phyloP scores from a whole-genome alignment of 2,797 vertebrate species.

The Phrynocephalus vlangalii region DNA sequence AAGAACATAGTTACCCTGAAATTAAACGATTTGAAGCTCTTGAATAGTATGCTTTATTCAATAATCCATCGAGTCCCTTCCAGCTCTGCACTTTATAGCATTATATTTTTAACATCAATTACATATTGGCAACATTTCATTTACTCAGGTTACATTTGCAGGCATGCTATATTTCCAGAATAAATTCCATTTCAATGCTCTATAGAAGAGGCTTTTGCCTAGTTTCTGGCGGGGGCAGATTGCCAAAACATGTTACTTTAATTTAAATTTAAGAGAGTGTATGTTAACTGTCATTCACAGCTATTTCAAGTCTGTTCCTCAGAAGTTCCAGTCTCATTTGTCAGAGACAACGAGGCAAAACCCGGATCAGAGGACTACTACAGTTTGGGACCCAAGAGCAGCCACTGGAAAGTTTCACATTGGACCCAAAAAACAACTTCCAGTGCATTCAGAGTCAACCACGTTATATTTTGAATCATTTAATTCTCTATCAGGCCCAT shows the following conservation, averaged over 20 bases:
- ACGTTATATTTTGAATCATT: not conserved
- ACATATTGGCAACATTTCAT: too few species aligned
- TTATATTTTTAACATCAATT: too few species aligned
- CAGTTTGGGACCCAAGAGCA: not conserved
- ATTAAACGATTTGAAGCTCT: not conserved
- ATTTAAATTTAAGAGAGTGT: not conserved
- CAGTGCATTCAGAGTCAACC: not conserved
- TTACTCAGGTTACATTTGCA: too few species aligned
- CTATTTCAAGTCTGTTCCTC: not conserved
- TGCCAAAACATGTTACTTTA: not conserved
- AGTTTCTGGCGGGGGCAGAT: not conserved
- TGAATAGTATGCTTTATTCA: not conserved
- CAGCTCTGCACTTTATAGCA: too few species aligned
- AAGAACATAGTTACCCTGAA: not conserved
- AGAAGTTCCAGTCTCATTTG: not conserved
- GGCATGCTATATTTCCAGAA: not conserved
- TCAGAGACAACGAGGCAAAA: not conserved
- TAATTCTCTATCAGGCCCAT: not conserved
- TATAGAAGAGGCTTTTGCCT: not conserved
- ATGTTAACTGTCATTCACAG: too few species aligned
- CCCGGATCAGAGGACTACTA: too few species aligned
- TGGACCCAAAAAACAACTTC: not conserved
- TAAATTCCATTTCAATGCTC: not conserved
- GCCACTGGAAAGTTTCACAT: not conserved
- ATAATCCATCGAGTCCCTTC: too few species aligned